Evolutionary conservation across 2,888 invertebrate species (phyloP).

Genomic region (Danaus chrysippus): DNA sequence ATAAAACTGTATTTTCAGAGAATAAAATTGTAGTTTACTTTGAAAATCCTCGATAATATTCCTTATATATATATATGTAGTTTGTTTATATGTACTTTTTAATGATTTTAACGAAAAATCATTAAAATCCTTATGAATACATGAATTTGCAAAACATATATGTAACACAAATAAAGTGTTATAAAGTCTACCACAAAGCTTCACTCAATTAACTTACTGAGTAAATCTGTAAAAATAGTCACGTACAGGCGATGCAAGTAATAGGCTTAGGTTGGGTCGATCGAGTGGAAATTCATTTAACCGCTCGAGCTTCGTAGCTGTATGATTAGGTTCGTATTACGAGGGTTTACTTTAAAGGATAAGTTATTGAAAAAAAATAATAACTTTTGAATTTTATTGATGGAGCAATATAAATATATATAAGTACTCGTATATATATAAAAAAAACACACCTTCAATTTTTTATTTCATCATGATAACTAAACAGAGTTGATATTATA

Average conservation of each 20-base stretch:
- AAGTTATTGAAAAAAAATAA: constrained; percentile 1
- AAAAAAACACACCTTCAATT: too few species aligned
- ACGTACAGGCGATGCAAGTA: constrained; percentile 20
- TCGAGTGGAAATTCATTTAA: constrained; percentile 30
- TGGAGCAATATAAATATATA: not conserved
- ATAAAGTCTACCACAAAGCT: constrained; percentile 9
- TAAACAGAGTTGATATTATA: too few species aligned
- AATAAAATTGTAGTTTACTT: too few species aligned
- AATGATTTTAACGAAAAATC: too few species aligned
- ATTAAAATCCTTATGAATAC: not conserved
- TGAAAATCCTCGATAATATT: too few species aligned
- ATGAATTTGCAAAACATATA: not conserved
- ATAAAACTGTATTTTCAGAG: too few species aligned
- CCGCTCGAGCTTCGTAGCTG: constrained; percentile 20
- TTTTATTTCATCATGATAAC: too few species aligned
- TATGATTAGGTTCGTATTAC: constrained; percentile 26
- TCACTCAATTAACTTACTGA: constrained; percentile 16
- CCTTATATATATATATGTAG: too few species aligned
- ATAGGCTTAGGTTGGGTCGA: constrained; percentile 22
- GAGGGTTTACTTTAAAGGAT: constrained; percentile 12
- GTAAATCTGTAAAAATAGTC: constrained; percentile 23
- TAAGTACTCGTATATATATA: too few species aligned
- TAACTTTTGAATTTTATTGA: constrained; percentile 2
- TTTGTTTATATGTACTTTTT: too few species aligned
- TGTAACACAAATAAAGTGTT: not conserved